Evolutionary conservation across 2,888 invertebrate genomes (phyloP).

Genomic region (Rhogogaster chlorosoma): DNA sequence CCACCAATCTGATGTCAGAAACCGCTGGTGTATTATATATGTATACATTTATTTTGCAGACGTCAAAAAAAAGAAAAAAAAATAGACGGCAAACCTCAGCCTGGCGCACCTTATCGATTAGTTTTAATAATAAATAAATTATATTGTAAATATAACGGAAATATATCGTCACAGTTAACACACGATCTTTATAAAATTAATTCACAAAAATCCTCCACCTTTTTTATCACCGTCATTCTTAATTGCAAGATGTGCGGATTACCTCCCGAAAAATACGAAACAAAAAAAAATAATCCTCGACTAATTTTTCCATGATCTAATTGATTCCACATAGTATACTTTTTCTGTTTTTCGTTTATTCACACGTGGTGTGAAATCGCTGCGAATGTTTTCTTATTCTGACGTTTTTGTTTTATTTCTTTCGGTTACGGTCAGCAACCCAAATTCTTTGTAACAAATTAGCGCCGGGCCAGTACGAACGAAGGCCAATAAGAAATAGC

Average conservation of each 20-base stretch:
- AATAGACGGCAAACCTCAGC: neutral
- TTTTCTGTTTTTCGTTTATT: neutral
- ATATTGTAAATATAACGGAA: conserved; percentile 37
- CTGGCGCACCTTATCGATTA: neutral
- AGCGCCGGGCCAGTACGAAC: neutral
- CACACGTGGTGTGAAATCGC: neutral
- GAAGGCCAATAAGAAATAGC: neutral
- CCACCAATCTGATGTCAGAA: neutral
- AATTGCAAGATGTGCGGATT: neutral
- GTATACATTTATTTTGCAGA: neutral
- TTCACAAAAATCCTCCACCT: neutral
- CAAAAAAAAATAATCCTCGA: neutral
- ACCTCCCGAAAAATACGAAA: neutral
- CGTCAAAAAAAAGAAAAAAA: neutral
- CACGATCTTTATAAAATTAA: neutral
- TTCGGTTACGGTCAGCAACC: neutral
- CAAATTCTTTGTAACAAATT: conserved; percentile 1
- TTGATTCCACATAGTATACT: neutral
- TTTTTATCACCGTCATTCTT: neutral
- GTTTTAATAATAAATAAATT: conserved; percentile 17
- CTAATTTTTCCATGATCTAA: neutral
- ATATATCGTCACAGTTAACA: conserved; percentile 30
- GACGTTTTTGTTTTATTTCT: neutral
- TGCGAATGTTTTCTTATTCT: neutral
- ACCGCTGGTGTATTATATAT: neutral